Evolutionary conservation across 2,113 vertebrate species (phyloP).

Genomic region (Puntigrus tetrazona): DNA sequence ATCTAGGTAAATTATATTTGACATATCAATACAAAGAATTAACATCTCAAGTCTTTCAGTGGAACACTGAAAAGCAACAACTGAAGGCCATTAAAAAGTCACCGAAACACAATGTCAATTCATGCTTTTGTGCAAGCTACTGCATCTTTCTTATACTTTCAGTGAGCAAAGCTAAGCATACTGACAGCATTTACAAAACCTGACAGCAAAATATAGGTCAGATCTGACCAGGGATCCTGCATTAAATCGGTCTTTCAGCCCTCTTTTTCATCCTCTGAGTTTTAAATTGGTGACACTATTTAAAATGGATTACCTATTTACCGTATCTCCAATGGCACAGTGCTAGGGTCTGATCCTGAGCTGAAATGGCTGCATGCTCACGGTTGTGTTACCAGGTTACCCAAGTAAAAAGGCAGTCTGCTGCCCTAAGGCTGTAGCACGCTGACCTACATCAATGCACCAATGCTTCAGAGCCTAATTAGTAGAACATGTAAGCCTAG

Average conservation of each 20-base stretch:
- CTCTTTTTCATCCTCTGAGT: not conserved
- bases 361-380: not conserved
- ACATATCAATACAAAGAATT: not conserved
- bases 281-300: not conserved
- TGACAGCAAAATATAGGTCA: constrained; percentile 31
- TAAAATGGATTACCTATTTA: constrained; percentile 26
- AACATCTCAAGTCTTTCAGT: not conserved
- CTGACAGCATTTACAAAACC: not conserved
- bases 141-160: not conserved
- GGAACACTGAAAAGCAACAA: not conserved
- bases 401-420: constrained; percentile 19
- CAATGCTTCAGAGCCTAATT: constrained; percentile 20
- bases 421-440: not conserved
- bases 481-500: constrained; percentile 5
- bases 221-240: constrained; percentile 1
- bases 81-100: constrained; percentile 3
- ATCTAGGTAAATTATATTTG: not conserved
- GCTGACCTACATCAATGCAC: constrained; percentile 33
- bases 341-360: not conserved
- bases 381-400: not conserved
- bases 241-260: constrained; percentile 4
- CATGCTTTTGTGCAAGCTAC: not conserved
- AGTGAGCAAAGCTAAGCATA: not conserved
- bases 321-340: not conserved
- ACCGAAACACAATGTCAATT: constrained; percentile 1